phyloP scores from a whole-genome alignment of 2,797 vertebrate species.

The Crypturellus tataupa region DNA sequence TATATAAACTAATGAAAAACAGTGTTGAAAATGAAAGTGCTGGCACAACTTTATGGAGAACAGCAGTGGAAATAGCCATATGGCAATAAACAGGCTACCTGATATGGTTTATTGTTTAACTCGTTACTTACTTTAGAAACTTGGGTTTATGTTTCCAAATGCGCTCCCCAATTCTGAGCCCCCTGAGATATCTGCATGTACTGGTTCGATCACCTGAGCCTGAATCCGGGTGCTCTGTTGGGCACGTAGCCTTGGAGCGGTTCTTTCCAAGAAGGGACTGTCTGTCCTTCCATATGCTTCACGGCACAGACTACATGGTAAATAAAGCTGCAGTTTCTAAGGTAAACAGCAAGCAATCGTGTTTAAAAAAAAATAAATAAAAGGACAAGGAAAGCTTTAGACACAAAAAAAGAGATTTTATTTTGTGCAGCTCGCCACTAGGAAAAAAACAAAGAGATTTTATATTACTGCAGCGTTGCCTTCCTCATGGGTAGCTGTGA shows the following conservation, averaged over 20 bases:
- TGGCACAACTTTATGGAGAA: slow-evolving; percentile 31
- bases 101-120: slow-evolving; percentile 65
- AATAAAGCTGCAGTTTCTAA: not conserved
- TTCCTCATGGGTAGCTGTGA: not conserved
- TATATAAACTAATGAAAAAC: slow-evolving; percentile 61
- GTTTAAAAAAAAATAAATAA: not conserved
- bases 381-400: not conserved
- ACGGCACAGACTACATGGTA: not conserved
- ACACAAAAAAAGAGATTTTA: not conserved
- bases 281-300: not conserved
- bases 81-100: slow-evolving; percentile 60
- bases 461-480: not conserved
- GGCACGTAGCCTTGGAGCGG: not conserved
- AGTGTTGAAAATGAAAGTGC: slow-evolving; percentile 61
- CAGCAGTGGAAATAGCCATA: slow-evolving; percentile 44
- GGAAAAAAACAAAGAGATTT: slow-evolving; percentile 13
- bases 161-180: not conserved
- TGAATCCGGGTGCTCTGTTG: not conserved
- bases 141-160: not conserved
- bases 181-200: fast-evolving
- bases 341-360: not conserved
- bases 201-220: not conserved
- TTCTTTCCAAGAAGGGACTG: not conserved
- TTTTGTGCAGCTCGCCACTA: not conserved
- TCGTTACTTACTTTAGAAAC: slow-evolving; percentile 28